A percentile compares a stretch with the other conserved stretches of the same genome.
Evolutionary conservation across 2,113 vertebrate species (phyloP).

Genomic region (Neogobius melanostomus): DNA sequence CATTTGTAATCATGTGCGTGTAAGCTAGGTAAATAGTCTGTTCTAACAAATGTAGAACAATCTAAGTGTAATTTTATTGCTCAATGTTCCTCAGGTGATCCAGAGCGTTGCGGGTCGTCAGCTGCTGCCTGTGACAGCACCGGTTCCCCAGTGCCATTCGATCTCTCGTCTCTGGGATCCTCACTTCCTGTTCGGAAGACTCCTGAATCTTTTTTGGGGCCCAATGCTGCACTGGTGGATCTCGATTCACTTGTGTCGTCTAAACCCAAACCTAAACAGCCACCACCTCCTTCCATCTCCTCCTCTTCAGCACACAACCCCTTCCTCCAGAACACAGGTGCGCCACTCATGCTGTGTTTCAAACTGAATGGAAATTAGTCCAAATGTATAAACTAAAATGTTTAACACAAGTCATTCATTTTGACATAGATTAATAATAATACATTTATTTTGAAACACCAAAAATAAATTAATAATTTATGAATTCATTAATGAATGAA

Average conservation of each 20-base stretch:
- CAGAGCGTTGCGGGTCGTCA: constrained; percentile 69
- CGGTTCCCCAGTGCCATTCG: constrained; percentile 79
- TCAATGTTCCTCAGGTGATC: constrained; percentile 59
- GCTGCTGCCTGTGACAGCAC: constrained; percentile 64
- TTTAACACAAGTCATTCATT: too few species aligned
- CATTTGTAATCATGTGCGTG: neutral
- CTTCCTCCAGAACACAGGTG: constrained; percentile 85
- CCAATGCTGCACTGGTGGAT: constrained; percentile 89
- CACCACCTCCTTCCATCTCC: constrained; percentile 76
- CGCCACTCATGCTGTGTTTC: too few species aligned
- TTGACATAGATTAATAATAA: too few species aligned
- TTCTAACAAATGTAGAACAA: neutral
- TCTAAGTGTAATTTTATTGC: neutral
- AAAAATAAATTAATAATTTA: too few species aligned
- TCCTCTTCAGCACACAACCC: constrained; percentile 82
- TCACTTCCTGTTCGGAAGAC: constrained; percentile 86
- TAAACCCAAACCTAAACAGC: constrained; percentile 81
- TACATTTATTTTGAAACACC: too few species aligned
- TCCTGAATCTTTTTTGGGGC: constrained; percentile 90
- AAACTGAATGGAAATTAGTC: too few species aligned
- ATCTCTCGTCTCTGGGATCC: constrained; percentile 82
- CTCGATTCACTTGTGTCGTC: constrained; percentile 87
- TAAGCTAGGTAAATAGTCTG: neutral
- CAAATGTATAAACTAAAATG: too few species aligned
- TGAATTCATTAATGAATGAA: too few species aligned